phyloP scores from a whole-genome alignment of 1,140 invertebrate genomes.

The Listronotus oregonensis region DNA sequence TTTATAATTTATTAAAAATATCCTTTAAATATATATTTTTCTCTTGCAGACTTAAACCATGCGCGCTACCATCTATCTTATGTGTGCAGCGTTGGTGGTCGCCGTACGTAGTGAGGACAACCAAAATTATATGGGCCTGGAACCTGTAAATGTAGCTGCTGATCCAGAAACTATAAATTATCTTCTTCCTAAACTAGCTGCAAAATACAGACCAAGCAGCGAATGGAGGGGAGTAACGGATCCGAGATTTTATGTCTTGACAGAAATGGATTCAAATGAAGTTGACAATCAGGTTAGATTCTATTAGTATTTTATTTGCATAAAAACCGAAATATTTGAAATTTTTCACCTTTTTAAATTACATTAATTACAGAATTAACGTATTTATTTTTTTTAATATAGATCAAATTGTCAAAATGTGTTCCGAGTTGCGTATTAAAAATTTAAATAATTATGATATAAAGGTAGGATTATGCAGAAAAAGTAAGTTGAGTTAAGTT shows the following conservation, averaged over 20 bases:
- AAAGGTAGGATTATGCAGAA: too few species aligned
- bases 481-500: too few species aligned
- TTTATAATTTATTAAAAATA: too few species aligned
- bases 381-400: too few species aligned
- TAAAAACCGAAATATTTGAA: too few species aligned
- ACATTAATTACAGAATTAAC: too few species aligned
- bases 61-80: conserved; percentile 50
- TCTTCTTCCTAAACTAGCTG: conserved; percentile 52
- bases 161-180: conserved; percentile 54
- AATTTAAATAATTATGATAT: too few species aligned
- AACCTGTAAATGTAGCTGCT: conserved; percentile 44
- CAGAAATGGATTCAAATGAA: conserved; percentile 49
- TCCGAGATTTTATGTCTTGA: conserved; percentile 51
- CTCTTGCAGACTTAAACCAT: conserved; percentile 47
- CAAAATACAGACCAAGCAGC: conserved; percentile 51
- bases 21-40: conserved; percentile 1
- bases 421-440: too few species aligned
- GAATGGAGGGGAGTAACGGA: conserved; percentile 48
- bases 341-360: too few species aligned
- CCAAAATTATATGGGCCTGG: conserved; percentile 40
- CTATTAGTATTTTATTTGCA: too few species aligned
- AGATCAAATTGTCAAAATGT: too few species aligned
- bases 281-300: conserved; percentile 43
- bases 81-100: conserved; percentile 49
- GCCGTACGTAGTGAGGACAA: conserved; percentile 46